Conservation (phyloP, 2,113 vertebrate genomes). For the Ailurus styani region DNA sequence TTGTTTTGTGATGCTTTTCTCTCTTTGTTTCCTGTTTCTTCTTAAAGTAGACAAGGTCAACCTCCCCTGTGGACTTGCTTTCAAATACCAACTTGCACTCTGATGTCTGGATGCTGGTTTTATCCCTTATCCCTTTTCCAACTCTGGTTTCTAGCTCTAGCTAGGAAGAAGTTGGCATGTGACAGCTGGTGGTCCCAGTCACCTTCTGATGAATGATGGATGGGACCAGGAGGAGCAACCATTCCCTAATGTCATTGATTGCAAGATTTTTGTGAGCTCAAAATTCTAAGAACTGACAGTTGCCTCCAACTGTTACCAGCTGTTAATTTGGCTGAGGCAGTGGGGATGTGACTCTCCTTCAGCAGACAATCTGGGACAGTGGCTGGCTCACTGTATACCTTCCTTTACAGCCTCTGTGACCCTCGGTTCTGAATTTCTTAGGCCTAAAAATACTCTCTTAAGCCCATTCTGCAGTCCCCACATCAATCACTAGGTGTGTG, state of each 20-base stretch:
- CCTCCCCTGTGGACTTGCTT: background rate
- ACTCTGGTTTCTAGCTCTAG: background rate
- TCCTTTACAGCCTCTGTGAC: background rate
- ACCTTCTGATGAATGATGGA: constrained; percentile 44
- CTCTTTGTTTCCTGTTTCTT: background rate
- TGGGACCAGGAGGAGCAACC: constrained; percentile 32
- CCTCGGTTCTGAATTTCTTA: background rate
- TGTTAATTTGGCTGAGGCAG: constrained; percentile 38
- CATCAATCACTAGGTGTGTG: background rate
- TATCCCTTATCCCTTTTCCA: background rate
- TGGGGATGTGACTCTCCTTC: background rate
- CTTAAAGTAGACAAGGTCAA: background rate
- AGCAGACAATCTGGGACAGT: background rate
- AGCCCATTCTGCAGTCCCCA: background rate
- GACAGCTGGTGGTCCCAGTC: constrained; percentile 49
- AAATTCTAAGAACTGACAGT: constrained; percentile 56
- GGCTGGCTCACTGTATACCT: background rate
- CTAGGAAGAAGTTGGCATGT: background rate
- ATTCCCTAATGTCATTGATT: constrained; percentile 37
- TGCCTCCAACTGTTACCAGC: constrained; percentile 69
- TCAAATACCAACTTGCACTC: background rate
- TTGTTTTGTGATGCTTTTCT: background rate
- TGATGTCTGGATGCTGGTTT: background rate
- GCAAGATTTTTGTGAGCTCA: constrained; percentile 25
- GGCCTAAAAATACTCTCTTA: constrained; percentile 34